Evolutionary conservation across 1,140 invertebrate species (phyloP), one percentile per base, ranked within the genome.

Genomic region (Drosophila murphyi): DNA sequence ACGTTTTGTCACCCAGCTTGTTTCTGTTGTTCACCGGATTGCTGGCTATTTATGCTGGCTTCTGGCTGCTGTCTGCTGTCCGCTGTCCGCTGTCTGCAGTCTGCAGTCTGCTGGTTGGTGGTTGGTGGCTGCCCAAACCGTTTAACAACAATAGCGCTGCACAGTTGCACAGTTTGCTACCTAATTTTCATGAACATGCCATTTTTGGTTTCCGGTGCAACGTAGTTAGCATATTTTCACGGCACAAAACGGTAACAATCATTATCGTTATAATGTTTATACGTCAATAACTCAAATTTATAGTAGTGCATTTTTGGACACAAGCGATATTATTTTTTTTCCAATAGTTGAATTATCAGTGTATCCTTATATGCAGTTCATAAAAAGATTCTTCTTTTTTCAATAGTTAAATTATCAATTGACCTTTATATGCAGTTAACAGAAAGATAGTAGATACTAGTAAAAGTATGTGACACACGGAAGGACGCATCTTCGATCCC

Each of bases 151-250:
- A 71, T 45, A 72, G 48, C 55, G 47, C 31, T 48, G 55, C 64
- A 39, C 32, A 59, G 39, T 43, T 43, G 39, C 39, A 43, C 39
- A 43, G 39, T 43, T 43, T 43, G 75, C 75, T 77, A 62, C 75
- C 72, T 77, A 76, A 70, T 78, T 78, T 78, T 78, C 76, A 73
- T 78, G 76, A 75, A 73, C 72, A 63, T 76, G 68, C 76, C 72
- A 65, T 76, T 78, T 78, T 76, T 76, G 76, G 76, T 76, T 72
- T 64, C 59, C 73, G 52, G 57, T 60, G 57, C 72, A 60, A 55
- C 67, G 72, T 57, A 78, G 76, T 78, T 78, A 78, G 76, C 74
- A 78, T 78, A 76, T 78, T 78, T 78, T 60, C 76, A 78, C 72
- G 75, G 71, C 54, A 77, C 43, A 78, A 76, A 78, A 78, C 72